These are phyloP conservation scores for Romanogobio albipinnatus DNA, from an alignment of 2,113 vertebrate genomes.

Conservation along the genomic window DNA sequence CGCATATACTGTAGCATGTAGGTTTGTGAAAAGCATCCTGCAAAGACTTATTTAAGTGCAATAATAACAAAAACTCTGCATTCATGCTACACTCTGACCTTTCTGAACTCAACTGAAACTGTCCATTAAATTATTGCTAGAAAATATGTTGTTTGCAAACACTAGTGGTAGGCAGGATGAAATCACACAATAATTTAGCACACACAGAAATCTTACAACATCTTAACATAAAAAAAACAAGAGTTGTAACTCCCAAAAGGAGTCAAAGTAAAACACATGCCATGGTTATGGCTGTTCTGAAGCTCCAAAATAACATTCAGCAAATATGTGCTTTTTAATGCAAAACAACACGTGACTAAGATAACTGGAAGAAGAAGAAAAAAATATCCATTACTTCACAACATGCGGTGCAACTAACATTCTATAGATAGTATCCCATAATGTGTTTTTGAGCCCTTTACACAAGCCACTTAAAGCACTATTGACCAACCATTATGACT, in stretches of 20 bases:
- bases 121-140: not conserved
- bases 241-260: not conserved
- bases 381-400: conserved; percentile 41
- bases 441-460: conserved; percentile 38
- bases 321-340: conserved; percentile 25
- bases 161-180: conserved; percentile 21
- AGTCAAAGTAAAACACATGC: not conserved
- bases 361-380: conserved; percentile 22
- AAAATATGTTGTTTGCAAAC: conserved; percentile 21
- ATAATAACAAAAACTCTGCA: not conserved
- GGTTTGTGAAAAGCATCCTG: not conserved
- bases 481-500: conserved; percentile 46
- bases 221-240: not conserved
- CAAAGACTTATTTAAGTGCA: not conserved
- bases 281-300: not conserved
- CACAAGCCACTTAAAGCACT: conserved; percentile 43
- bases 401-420: conserved; percentile 24
- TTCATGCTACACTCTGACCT: not conserved
- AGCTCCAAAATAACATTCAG: conserved; percentile 45
- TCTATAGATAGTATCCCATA: conserved; percentile 46
- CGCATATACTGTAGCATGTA: not conserved
- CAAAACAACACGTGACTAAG: conserved; percentile 49
- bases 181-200: conserved; percentile 7
- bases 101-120: not conserved
- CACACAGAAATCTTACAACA: conserved; percentile 7